A percentile compares a stretch with the other conserved stretches of the same genome.
These are phyloP conservation scores for Panthera tigris DNA, from an alignment of 2,113 vertebrate genomes.

Conservation along the genomic window DNA sequence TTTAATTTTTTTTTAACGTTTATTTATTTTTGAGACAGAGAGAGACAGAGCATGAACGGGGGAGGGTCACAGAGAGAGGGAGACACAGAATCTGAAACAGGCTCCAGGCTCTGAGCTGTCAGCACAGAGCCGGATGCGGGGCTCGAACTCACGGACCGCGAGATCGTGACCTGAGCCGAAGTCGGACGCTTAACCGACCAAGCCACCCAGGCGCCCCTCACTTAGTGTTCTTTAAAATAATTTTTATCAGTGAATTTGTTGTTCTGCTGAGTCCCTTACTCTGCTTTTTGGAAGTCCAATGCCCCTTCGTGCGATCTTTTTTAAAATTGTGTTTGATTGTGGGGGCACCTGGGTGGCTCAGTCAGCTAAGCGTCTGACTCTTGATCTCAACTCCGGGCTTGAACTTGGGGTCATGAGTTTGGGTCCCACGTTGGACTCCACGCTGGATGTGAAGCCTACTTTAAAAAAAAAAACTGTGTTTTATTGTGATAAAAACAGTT, in stretches of 20 bases:
- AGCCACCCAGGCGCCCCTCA: too few species aligned
- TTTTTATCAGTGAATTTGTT: background rate
- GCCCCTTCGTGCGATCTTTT: background rate
- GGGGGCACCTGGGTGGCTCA: background rate
- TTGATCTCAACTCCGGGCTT: background rate
- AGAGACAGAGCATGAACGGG: too few species aligned
- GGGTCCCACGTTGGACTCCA: accelerated
- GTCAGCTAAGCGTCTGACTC: background rate
- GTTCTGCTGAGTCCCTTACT: background rate
- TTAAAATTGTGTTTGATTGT: background rate
- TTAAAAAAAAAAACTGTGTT: background rate
- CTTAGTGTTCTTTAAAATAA: background rate
- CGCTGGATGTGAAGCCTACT: too few species aligned
- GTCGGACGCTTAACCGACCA: too few species aligned
- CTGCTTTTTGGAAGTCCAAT: background rate
- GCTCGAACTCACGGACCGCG: too few species aligned
- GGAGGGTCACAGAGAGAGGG: too few species aligned
- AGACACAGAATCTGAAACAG: too few species aligned
- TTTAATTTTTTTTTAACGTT: too few species aligned
- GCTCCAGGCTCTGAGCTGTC: too few species aligned
- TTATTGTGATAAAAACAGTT: background rate
- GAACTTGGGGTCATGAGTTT: background rate
- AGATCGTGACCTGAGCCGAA: too few species aligned
- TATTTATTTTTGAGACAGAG: too few species aligned
- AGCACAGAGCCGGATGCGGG: too few species aligned